Evolutionary conservation across 2,113 vertebrate genomes (phyloP).

Genomic region (Recurvirostra avosetta): DNA sequence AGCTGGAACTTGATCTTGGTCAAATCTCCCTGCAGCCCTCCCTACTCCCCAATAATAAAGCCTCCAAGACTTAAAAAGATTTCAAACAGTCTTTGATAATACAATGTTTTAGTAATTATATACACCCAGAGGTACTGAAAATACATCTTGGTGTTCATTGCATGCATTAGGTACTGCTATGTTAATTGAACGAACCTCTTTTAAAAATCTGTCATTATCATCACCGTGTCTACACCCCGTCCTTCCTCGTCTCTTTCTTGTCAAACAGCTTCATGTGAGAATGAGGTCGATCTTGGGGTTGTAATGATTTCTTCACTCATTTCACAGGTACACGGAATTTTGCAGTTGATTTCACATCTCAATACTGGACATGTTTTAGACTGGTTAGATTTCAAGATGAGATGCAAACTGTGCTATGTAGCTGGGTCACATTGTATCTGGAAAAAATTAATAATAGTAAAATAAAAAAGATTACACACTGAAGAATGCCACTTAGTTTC

Average conservation of each 20-base stretch:
- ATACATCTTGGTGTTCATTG: not conserved
- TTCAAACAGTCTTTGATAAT: not conserved
- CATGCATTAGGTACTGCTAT: not conserved
- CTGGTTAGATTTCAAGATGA: not conserved
- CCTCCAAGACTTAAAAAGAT: not conserved
- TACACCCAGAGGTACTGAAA: not conserved
- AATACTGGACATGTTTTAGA: not conserved
- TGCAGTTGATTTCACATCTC: not conserved
- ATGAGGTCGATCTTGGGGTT: not conserved
- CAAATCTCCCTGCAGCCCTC: not conserved
- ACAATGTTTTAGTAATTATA: not conserved
- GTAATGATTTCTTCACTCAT: slow-evolving; percentile 27
- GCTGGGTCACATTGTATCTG: not conserved
- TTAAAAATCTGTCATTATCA: not conserved
- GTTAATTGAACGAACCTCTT: slow-evolving; percentile 1
- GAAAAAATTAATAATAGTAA: not conserved
- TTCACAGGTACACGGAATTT: slow-evolving; percentile 22
- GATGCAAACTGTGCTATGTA: not conserved
- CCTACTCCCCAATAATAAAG: not conserved
- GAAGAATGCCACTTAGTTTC: not conserved
- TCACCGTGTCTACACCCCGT: not conserved
- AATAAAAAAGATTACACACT: not conserved
- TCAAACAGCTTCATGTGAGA: slow-evolving; percentile 16
- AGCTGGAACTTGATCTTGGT: not conserved
- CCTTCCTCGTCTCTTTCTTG: not conserved